Conservation (phyloP, 2,113 vertebrate species). For the Odocoileus hemionus region DNA sequence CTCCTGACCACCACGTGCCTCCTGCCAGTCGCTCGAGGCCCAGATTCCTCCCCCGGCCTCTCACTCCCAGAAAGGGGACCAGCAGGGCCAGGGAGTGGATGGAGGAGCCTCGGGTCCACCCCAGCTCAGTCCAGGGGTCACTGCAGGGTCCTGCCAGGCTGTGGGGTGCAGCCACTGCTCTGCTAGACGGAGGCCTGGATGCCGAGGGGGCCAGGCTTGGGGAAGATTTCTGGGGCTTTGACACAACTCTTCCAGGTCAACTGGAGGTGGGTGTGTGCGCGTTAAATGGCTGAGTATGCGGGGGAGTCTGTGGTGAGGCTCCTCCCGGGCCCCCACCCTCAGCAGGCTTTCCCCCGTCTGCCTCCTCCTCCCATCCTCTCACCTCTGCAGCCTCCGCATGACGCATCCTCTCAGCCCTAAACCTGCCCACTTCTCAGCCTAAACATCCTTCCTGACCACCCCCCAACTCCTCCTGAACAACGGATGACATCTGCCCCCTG, state of each 20-base stretch:
- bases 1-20: not conserved
- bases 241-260: not conserved
- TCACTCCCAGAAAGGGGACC: not conserved
- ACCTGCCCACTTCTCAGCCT: not conserved
- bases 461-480: not conserved
- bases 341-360: not conserved
- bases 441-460: not conserved
- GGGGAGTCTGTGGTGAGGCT: not conserved
- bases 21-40: not conserved
- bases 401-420: not conserved
- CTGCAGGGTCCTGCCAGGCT: not conserved
- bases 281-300: rapidly evolving
- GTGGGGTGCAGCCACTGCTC: not conserved
- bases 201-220: not conserved
- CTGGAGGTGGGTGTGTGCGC: not conserved
- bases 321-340: not conserved
- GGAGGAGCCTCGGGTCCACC: not conserved
- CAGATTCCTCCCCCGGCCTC: not conserved
- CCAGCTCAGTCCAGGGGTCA: not conserved
- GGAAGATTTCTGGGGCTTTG: not conserved
- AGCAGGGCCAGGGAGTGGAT: not conserved
- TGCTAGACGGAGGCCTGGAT: not conserved
- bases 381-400: not conserved
- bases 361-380: not conserved
- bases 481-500: rapidly evolving